These are phyloP conservation scores for Pseudorasbora parva DNA, from an alignment of 2,113 vertebrate species.

Conservation along the genomic window DNA sequence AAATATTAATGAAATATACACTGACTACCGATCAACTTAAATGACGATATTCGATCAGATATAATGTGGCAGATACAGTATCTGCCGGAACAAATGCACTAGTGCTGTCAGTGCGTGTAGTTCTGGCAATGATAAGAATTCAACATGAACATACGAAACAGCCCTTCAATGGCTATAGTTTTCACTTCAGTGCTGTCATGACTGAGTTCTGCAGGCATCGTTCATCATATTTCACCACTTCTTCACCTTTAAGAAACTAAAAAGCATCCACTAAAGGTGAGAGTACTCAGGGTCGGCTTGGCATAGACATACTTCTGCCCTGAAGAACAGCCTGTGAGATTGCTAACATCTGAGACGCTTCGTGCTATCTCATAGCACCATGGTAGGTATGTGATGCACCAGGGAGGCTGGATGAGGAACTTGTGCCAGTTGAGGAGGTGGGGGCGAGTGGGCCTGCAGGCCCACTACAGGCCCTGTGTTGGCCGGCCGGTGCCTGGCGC, in stretches of 20 bases:
- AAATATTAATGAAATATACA: constrained; percentile 54
- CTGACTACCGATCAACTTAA: constrained; percentile 9
- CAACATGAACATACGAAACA: constrained; percentile 37
- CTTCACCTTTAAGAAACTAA: neutral
- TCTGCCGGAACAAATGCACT: neutral
- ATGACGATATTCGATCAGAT: constrained; percentile 8
- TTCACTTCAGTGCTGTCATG: neutral
- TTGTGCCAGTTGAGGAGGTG: constrained; percentile 71
- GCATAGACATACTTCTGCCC: neutral
- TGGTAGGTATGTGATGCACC: constrained; percentile 88
- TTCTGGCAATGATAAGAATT: constrained; percentile 16
- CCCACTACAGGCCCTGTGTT: constrained; percentile 62
- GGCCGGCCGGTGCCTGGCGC: constrained; percentile 89
- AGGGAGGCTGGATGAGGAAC: constrained; percentile 86
- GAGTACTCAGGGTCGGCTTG: neutral
- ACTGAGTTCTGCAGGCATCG: constrained; percentile 6
- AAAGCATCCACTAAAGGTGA: constrained; percentile 6
- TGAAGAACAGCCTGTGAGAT: constrained; percentile 14
- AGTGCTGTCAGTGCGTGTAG: neutral
- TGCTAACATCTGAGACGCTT: neutral
- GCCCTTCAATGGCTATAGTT: constrained; percentile 12
- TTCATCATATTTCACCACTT: neutral
- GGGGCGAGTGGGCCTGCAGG: constrained; percentile 80
- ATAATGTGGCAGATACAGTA: neutral
- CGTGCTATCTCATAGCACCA: constrained; percentile 84